A percentile compares a stretch with the other conserved stretches of the same genome.
These are phyloP conservation scores for Meteorus colon DNA, from an alignment of 2,888 invertebrate genomes.

Conservation along the genomic window DNA sequence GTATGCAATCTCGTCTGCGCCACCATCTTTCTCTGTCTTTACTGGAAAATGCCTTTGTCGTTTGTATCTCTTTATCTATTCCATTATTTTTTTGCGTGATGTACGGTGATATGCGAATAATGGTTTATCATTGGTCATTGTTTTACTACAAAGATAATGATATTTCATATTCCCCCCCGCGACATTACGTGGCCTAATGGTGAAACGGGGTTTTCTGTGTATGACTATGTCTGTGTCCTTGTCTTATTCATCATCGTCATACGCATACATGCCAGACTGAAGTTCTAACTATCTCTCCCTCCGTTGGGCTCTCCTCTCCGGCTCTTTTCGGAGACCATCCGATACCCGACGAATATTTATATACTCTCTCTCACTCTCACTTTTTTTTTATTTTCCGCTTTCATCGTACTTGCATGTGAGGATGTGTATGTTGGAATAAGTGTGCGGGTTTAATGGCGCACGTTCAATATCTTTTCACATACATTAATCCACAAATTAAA, in stretches of 20 bases:
- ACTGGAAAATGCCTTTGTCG: neutral
- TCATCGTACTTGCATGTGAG: conserved; percentile 20
- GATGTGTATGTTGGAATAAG: neutral
- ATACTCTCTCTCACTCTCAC: conserved; percentile 25
- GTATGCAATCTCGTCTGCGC: neutral
- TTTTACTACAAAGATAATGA: conserved; percentile 20
- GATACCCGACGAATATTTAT: conserved; percentile 42
- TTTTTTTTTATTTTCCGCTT: conserved; percentile 20
- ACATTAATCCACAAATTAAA: conserved; percentile 28
- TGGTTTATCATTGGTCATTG: conserved; percentile 17
- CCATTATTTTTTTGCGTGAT: neutral
- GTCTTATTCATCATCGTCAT: neutral
- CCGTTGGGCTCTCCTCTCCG: conserved; percentile 36
- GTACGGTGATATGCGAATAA: conserved; percentile 8
- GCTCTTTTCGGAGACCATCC: conserved; percentile 48
- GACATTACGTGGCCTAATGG: conserved; percentile 42
- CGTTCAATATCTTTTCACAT: conserved; percentile 31
- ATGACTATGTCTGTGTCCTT: conserved; percentile 39
- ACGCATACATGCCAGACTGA: conserved; percentile 6
- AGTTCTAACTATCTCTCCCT: conserved; percentile 23
- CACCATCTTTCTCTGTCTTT: conserved; percentile 35
- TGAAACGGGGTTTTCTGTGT: conserved; percentile 31
- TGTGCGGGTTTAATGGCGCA: conserved; percentile 20
- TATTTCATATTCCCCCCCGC: conserved; percentile 27
- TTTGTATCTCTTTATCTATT: neutral